These are phyloP conservation scores for Poecilia picta DNA, from an alignment of 2,797 vertebrate species.

Conservation along the genomic window DNA sequence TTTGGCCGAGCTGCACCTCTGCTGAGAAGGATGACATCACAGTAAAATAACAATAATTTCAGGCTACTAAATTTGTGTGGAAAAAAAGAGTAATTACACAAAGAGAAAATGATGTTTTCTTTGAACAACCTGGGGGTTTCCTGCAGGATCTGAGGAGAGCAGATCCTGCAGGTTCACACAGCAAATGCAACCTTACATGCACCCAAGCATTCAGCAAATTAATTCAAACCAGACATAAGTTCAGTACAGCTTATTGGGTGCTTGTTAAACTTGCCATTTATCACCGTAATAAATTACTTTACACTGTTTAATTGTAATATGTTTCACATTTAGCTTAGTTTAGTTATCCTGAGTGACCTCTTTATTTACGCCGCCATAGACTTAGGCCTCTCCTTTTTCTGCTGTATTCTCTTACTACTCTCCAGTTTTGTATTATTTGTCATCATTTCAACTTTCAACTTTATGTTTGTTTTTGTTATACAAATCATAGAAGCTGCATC, in stretches of 20 bases:
- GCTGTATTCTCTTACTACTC: not conserved
- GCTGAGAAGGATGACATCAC: slow-evolving; percentile 16
- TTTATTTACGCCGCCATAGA: not conserved
- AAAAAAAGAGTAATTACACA: slow-evolving; percentile 34
- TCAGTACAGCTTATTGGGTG: not conserved
- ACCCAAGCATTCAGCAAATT: slow-evolving; percentile 16
- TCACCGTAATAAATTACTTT: not conserved
- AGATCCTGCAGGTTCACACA: slow-evolving; percentile 37
- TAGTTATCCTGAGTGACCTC: not conserved
- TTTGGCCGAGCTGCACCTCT: slow-evolving; percentile 8
- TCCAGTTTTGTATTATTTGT: not conserved
- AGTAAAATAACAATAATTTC: slow-evolving; percentile 43
- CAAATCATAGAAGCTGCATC: not conserved
- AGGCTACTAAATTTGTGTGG: slow-evolving; percentile 42
- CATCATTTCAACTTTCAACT: not conserved
- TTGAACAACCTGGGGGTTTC: slow-evolving; percentile 58
- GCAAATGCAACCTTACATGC: slow-evolving; percentile 24
- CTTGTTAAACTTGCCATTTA: not conserved
- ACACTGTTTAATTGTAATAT: not conserved
- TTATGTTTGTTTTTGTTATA: not conserved
- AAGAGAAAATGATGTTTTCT: slow-evolving; percentile 60
- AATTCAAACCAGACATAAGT: slow-evolving; percentile 3
- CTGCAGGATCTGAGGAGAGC: slow-evolving; percentile 46
- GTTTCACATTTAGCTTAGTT: not conserved
- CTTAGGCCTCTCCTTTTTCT: not conserved